phyloP scores from a whole-genome alignment of 2,888 invertebrate species.

The Cephonodes hylas region DNA sequence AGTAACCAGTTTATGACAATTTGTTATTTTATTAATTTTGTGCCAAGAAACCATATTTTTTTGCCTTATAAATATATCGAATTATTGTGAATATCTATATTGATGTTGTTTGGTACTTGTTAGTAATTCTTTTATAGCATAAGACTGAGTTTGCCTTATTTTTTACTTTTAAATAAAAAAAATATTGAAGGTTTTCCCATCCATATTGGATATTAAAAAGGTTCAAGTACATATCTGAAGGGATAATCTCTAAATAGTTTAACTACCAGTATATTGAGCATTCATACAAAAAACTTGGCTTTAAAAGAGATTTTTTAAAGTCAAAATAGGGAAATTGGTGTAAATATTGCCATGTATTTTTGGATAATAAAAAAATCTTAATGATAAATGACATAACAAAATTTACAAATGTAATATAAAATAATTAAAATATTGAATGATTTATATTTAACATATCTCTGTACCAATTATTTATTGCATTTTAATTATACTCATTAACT shows the following conservation, averaged over 20 bases:
- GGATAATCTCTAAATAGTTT: too few relatives aligned
- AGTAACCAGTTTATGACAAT: background rate
- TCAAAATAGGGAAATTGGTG: too few relatives aligned
- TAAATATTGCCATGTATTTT: too few relatives aligned
- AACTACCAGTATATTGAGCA: too few relatives aligned
- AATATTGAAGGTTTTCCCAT: too few relatives aligned
- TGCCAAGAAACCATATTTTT: background rate
- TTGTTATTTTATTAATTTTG: background rate
- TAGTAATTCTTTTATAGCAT: background rate
- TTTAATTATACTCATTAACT: constrained; percentile 3
- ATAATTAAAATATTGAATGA: background rate
- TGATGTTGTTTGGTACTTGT: background rate
- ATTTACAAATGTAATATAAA: too few relatives aligned
- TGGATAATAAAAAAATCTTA: too few relatives aligned
- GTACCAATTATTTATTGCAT: background rate
- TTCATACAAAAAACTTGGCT: too few relatives aligned
- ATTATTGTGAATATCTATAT: background rate
- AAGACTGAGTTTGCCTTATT: background rate
- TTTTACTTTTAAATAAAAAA: background rate
- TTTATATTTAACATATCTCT: background rate
- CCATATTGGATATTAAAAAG: too few relatives aligned
- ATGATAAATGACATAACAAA: too few relatives aligned
- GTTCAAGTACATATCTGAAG: too few relatives aligned
- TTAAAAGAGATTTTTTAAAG: too few relatives aligned
- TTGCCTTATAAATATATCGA: background rate